A percentile compares a stretch with the other conserved stretches of the same genome.
Conservation (phyloP, 1,140 invertebrate genomes). For the Neodiprion fabricii region DNA sequence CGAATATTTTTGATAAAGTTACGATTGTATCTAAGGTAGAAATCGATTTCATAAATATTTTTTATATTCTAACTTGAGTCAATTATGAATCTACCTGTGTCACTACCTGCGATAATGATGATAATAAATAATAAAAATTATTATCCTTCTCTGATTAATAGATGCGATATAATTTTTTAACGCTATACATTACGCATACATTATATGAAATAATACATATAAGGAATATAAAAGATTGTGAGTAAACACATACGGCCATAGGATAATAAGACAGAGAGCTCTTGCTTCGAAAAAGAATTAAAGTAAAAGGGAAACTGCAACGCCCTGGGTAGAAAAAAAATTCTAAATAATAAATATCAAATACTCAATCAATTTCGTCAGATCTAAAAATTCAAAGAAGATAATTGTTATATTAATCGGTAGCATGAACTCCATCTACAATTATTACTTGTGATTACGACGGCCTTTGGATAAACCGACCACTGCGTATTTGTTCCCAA, state of each 20-base stretch:
- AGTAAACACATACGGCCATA: neutral
- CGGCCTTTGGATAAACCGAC: neutral
- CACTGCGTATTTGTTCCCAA: neutral
- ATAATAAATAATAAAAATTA: neutral
- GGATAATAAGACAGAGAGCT: neutral
- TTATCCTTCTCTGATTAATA: neutral
- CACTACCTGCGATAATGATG: neutral
- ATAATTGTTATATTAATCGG: neutral
- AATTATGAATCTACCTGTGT: neutral
- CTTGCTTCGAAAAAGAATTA: neutral
- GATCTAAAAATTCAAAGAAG: neutral
- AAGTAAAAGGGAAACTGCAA: neutral
- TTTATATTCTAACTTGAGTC: no score
- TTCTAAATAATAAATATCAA: neutral
- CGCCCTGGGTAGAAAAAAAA: neutral
- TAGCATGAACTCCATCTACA: neutral
- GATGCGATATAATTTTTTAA: neutral
- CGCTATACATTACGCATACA: no score
- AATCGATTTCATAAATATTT: no score
- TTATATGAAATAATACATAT: neutral
- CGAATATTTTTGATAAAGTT: no score
- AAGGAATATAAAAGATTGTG: neutral
- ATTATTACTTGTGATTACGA: constrained; percentile 6
- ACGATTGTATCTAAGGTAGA: no score
- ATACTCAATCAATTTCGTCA: neutral